A percentile compares a stretch with the other conserved stretches of the same genome.
phyloP scores from a whole-genome alignment of 2,797 vertebrate species.

The Parambassis ranga region DNA sequence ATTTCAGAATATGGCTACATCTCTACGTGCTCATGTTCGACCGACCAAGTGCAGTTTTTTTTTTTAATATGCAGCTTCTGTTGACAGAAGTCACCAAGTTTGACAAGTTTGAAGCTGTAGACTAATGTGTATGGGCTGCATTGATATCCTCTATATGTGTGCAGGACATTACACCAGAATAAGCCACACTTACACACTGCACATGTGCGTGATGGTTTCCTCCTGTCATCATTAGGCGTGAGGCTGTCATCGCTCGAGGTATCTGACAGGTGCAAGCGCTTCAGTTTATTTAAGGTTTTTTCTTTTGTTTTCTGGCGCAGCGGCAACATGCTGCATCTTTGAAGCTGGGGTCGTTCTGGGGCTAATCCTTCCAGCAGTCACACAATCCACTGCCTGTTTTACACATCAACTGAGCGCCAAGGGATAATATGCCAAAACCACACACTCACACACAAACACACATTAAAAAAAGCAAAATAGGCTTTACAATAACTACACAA shows the following conservation, averaged over 20 bases:
- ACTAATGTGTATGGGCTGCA: too few relatives aligned
- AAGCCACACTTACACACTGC: background rate
- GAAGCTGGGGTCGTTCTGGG: slow-evolving; percentile 37
- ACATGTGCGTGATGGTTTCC: background rate
- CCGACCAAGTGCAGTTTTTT: too few relatives aligned
- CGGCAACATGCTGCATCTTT: slow-evolving; percentile 26
- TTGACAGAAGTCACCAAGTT: too few relatives aligned
- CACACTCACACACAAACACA: background rate
- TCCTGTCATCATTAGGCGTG: background rate
- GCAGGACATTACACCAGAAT: background rate
- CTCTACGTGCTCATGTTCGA: too few relatives aligned
- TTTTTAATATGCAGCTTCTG: too few relatives aligned
- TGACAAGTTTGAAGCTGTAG: too few relatives aligned
- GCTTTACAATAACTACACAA: slow-evolving; percentile 1
- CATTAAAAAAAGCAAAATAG: background rate
- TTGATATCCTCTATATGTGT: background rate
- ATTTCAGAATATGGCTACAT: too few relatives aligned
- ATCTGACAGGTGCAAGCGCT: slow-evolving; percentile 26
- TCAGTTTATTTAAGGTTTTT: slow-evolving; percentile 12
- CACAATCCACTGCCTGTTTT: slow-evolving; percentile 62
- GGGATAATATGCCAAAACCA: slow-evolving; percentile 8
- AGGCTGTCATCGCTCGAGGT: background rate
- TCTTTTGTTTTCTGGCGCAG: slow-evolving; percentile 34
- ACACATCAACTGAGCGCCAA: slow-evolving; percentile 40
- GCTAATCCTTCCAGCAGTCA: slow-evolving; percentile 61